Conservation (phyloP, 1,140 invertebrate species). For the Batillaria attramentaria region DNA sequence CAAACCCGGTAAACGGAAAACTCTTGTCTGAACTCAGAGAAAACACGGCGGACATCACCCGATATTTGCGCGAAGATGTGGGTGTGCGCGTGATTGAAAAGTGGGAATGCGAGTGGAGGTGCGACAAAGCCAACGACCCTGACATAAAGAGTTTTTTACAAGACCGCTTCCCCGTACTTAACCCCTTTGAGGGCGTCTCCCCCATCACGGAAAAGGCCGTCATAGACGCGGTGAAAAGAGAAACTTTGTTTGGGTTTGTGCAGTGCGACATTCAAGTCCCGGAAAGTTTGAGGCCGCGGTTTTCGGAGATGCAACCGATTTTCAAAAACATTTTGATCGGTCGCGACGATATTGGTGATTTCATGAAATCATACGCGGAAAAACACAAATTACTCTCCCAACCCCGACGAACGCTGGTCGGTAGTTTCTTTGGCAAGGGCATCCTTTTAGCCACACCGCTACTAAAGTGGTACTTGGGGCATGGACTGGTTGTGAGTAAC, state of each 20-base stretch:
- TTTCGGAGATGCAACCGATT: constrained; percentile 4
- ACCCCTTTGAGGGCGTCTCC: not conserved
- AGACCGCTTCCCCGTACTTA: not conserved
- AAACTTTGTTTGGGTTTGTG: not conserved
- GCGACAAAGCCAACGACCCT: too few species aligned
- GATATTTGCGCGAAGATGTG: not conserved
- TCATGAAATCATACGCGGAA: not conserved
- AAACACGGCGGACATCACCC: not conserved
- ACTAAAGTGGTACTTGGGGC: not conserved
- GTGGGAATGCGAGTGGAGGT: too few species aligned
- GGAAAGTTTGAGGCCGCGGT: not conserved
- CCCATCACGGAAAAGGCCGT: not conserved
- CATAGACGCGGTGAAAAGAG: not conserved
- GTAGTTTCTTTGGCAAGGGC: not conserved
- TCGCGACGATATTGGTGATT: not conserved
- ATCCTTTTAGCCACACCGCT: not conserved
- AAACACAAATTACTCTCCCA: not conserved
- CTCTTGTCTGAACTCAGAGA: not conserved
- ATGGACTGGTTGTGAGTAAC: not conserved
- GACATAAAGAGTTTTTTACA: not conserved
- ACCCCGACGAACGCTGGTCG: not conserved
- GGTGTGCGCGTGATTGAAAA: not conserved
- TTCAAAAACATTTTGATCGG: not conserved
- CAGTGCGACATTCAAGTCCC: not conserved
- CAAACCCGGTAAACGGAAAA: not conserved